phyloP scores from a whole-genome alignment of 2,888 invertebrate genomes.

The Dryomyza anilis region DNA sequence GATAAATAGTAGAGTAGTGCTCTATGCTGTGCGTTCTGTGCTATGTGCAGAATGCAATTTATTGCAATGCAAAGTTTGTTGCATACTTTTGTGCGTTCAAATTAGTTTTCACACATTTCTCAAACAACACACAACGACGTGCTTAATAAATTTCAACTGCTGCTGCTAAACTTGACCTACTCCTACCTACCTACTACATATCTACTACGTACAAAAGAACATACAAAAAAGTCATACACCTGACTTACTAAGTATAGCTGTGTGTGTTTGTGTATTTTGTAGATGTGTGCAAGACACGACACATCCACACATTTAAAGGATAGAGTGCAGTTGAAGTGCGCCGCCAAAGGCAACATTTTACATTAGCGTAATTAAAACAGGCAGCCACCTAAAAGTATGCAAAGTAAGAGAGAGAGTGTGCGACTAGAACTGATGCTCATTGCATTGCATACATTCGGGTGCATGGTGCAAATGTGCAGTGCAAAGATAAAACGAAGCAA shows the following conservation, averaged over 20 bases:
- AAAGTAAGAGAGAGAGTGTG: constrained; percentile 7
- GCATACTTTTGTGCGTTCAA: constrained; percentile 2
- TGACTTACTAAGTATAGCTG: background rate
- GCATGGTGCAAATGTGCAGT: background rate
- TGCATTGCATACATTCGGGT: constrained; percentile 16
- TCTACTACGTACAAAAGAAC: background rate
- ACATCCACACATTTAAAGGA: constrained; percentile 34
- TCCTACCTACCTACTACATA: background rate
- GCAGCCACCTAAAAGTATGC: constrained; percentile 29
- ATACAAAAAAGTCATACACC: background rate
- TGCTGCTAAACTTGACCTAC: constrained; percentile 38
- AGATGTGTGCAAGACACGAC: background rate
- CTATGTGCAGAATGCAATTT: too few species aligned
- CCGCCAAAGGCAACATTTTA: constrained; percentile 11
- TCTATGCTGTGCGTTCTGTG: too few species aligned
- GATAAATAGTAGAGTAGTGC: too few species aligned
- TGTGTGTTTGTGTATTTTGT: background rate
- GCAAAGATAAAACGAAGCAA: too few species aligned
- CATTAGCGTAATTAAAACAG: constrained; percentile 44
- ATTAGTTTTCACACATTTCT: constrained; percentile 1
- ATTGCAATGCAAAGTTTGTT: background rate
- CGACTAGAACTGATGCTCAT: constrained; percentile 19
- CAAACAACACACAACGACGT: too few species aligned
- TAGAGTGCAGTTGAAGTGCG: constrained; percentile 21
- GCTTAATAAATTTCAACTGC: constrained; percentile 7